phyloP scores from a whole-genome alignment of 2,113 vertebrate species.

The Silurus glanis region DNA sequence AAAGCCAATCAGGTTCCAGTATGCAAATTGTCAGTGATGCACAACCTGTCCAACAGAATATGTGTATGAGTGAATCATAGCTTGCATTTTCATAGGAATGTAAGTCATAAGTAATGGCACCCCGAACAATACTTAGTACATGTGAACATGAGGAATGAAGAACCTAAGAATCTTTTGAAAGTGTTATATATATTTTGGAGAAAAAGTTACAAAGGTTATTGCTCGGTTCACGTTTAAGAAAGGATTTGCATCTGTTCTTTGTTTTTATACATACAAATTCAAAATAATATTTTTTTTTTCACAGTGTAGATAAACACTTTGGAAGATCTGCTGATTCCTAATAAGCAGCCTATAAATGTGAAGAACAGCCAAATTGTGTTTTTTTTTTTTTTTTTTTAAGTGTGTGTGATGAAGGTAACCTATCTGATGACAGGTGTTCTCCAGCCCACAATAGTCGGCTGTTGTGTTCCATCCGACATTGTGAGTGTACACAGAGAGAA shows the following conservation, averaged over 20 bases:
- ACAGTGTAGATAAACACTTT: background rate
- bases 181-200: background rate
- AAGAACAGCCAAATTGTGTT: background rate
- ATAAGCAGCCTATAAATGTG: background rate
- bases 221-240: background rate
- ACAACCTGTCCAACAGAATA: background rate
- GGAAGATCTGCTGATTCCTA: too few relatives aligned
- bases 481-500: conserved; percentile 32
- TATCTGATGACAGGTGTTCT: conserved; percentile 41
- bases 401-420: background rate
- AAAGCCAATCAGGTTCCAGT: background rate
- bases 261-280: background rate
- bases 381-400: background rate
- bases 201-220: background rate
- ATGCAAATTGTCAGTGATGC: background rate
- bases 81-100: background rate
- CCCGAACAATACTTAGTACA: background rate
- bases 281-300: background rate
- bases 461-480: conserved; percentile 58
- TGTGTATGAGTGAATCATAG: too few relatives aligned
- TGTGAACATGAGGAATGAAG: background rate
- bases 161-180: background rate
- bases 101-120: background rate
- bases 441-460: conserved; percentile 41
- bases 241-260: background rate